These are phyloP conservation scores for Aproaerema taeniolella DNA, from an alignment of 2,888 invertebrate genomes.

Conservation along the genomic window DNA sequence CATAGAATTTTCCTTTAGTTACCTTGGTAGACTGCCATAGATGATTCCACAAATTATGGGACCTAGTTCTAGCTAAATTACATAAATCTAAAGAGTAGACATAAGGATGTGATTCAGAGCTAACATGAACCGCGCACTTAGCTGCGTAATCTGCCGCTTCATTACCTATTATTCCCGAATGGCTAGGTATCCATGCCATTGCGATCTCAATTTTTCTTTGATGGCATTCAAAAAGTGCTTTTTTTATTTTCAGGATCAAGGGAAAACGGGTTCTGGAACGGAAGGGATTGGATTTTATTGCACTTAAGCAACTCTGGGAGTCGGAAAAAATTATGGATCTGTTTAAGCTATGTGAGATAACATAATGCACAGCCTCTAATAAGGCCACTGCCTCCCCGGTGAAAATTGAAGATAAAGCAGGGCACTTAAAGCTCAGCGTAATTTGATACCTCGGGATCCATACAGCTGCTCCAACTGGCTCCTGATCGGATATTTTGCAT, in stretches of 20 bases:
- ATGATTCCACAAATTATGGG: background rate
- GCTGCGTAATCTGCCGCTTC: background rate
- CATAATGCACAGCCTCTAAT: conserved; percentile 1
- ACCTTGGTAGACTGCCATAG: background rate
- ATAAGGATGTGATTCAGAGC: background rate
- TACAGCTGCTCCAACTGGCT: conserved; percentile 4
- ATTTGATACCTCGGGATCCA: conserved; percentile 1
- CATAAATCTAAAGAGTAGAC: background rate
- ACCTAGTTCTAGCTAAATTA: background rate
- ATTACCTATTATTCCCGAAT: background rate
- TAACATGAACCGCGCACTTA: background rate
- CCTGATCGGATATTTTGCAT: background rate
- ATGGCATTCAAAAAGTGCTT: background rate
- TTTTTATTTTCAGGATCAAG: background rate
- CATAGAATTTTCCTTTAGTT: background rate
- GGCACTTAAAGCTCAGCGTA: conserved; percentile 2
- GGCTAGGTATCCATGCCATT: background rate
- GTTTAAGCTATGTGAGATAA: background rate
- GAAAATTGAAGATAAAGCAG: conserved; percentile 1
- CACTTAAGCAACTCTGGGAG: conserved; percentile 2
- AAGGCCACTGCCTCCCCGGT: conserved; percentile 6
- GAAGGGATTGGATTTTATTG: background rate
- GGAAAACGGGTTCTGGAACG: background rate
- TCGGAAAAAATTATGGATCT: conserved; percentile 5
- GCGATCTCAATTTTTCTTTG: background rate